Evolutionary conservation across 2,888 invertebrate genomes (phyloP).

Genomic region (Sabellastarte sp.): DNA sequence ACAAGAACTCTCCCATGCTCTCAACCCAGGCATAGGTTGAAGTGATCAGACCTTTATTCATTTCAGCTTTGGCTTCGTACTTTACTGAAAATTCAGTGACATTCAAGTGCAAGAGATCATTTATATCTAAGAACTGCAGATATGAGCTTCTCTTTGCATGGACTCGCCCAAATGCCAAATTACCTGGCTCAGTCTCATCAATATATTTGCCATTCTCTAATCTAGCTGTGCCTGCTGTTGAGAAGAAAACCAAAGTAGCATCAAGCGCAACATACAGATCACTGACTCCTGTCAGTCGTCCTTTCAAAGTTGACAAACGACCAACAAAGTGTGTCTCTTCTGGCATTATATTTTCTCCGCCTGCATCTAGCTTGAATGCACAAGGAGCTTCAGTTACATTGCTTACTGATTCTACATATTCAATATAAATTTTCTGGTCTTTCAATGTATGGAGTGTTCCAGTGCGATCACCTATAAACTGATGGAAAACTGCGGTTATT

Average conservation of each 20-base stretch:
- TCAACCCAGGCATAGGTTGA: slow-evolving; percentile 42
- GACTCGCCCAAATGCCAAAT: slow-evolving; percentile 35
- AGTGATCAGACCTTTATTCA: slow-evolving; percentile 38
- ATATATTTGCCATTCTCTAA: slow-evolving; percentile 34
- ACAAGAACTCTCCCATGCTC: slow-evolving; percentile 39
- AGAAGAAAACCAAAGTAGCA: too few relatives aligned
- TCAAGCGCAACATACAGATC: too few relatives aligned
- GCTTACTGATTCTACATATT: slow-evolving; percentile 36
- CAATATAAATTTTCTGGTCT: slow-evolving; percentile 37
- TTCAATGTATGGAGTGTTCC: slow-evolving; percentile 35
- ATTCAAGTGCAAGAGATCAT: slow-evolving; percentile 21
- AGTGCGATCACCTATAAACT: slow-evolving; percentile 41
- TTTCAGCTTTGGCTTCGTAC: slow-evolving; percentile 36
- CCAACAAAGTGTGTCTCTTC: slow-evolving; percentile 39
- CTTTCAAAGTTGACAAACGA: too few relatives aligned
- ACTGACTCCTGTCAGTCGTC: too few relatives aligned
- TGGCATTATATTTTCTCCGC: slow-evolving; percentile 38
- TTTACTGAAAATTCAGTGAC: slow-evolving; percentile 38
- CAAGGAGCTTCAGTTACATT: slow-evolving; percentile 43
- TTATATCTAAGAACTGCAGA: slow-evolving; percentile 33
- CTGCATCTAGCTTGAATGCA: slow-evolving; percentile 37
- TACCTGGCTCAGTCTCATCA: slow-evolving; percentile 29
- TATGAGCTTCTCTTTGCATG: slow-evolving; percentile 34
- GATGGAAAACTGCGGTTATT: slow-evolving; percentile 30
- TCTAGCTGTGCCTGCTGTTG: too few relatives aligned